Evolutionary conservation across 2,113 vertebrate species (phyloP).

Genomic region (Fulica atra): DNA sequence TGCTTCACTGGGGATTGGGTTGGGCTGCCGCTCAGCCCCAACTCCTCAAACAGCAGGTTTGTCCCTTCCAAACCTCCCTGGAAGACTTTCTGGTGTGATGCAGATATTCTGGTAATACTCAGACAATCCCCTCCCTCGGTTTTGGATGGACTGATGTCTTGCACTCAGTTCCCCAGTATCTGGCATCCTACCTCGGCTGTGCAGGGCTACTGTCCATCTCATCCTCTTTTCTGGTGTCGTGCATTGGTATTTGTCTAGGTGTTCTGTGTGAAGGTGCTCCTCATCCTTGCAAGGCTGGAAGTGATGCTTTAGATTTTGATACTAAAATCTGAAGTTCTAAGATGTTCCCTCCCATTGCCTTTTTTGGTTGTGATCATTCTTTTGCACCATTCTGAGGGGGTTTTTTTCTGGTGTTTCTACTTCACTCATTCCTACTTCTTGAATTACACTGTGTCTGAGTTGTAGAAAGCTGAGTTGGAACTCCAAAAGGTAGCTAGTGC

Average conservation of each 20-base stretch:
- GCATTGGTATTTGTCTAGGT: accelerated
- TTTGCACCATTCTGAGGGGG: not conserved
- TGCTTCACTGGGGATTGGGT: not conserved
- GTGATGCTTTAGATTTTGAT: not conserved
- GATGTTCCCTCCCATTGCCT: not conserved
- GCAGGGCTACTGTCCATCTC: not conserved
- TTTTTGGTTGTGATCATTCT: accelerated
- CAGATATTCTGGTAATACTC: not conserved
- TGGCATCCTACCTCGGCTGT: not conserved
- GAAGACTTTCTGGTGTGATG: not conserved
- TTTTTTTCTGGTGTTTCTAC: not conserved
- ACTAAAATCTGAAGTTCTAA: too few species aligned
- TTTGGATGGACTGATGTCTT: not conserved
- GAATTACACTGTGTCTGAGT: not conserved
- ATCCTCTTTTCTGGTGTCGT: accelerated
- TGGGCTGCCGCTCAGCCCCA: not conserved
- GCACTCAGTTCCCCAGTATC: too few species aligned
- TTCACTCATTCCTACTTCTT: not conserved
- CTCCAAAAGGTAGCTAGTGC: not conserved
- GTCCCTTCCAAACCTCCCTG: not conserved
- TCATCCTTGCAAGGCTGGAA: not conserved
- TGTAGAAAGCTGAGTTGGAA: not conserved
- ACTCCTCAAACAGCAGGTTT: not conserved
- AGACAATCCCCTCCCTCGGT: not conserved
- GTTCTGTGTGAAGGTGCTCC: not conserved